A percentile compares a stretch with the other conserved stretches of the same genome.
Evolutionary conservation across 2,113 vertebrate species (phyloP).

Genomic region (Calonectris borealis): DNA sequence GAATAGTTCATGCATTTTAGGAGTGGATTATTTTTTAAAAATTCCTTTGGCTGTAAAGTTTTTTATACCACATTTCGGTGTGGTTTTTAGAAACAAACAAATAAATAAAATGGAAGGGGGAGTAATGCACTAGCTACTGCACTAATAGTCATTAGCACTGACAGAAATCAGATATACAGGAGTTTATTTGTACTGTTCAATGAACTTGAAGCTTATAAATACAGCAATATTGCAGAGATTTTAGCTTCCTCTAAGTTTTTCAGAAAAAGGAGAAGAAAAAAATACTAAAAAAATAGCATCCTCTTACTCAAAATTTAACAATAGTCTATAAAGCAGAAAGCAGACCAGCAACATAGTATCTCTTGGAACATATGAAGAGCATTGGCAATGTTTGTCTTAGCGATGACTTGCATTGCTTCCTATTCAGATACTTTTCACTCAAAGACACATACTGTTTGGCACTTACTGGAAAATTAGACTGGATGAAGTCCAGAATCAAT

Average conservation of each 20-base stretch:
- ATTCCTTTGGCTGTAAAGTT: not conserved
- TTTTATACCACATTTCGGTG: not conserved
- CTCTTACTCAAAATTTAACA: not conserved
- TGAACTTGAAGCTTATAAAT: not conserved
- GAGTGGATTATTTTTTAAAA: not conserved
- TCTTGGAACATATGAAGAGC: not conserved
- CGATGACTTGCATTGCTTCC: slow-evolving; percentile 16
- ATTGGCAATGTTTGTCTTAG: not conserved
- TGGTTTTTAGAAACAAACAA: not conserved
- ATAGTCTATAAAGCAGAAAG: not conserved
- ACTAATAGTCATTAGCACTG: not conserved
- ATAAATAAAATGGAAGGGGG: not conserved
- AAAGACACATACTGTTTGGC: slow-evolving; percentile 4
- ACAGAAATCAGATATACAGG: not conserved
- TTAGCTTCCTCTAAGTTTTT: not conserved
- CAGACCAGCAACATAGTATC: not conserved
- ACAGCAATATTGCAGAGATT: not conserved
- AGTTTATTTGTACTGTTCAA: not conserved
- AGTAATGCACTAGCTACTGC: not conserved
- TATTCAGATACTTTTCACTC: not conserved
- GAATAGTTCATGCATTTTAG: not conserved
- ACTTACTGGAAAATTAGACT: slow-evolving; percentile 46
- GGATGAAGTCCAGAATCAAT: slow-evolving; percentile 44
- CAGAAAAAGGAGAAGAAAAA: not conserved
- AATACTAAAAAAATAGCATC: not conserved